Evolutionary conservation across 2,888 invertebrate species (phyloP).

Genomic region (Cactoblastis cactorum): DNA sequence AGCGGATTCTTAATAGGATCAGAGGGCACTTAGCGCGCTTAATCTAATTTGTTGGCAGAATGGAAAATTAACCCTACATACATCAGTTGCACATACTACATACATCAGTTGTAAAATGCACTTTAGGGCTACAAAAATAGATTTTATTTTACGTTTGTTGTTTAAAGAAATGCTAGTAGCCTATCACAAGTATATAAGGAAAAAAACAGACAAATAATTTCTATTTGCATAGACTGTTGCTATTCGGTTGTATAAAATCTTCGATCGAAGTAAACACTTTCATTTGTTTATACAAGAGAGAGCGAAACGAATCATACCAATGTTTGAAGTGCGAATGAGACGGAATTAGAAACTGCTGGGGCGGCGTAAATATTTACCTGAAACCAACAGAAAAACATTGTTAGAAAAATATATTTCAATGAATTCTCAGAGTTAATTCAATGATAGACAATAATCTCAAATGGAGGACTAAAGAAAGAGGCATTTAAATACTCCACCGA

Average conservation of each 20-base stretch:
- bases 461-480: no score
- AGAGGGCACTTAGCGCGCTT: conserved; percentile 35
- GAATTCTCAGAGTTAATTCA: no score
- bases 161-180: no score
- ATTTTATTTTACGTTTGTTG: not conserved
- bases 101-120: not conserved
- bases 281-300: not conserved
- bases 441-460: no score
- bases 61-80: conserved; percentile 14
- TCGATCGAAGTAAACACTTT: not conserved
- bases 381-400: conserved; percentile 23
- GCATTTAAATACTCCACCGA: no score
- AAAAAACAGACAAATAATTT: not conserved
- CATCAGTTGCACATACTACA: not conserved
- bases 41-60: conserved; percentile 37
- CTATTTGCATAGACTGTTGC: not conserved
- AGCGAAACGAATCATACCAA: conserved; percentile 11
- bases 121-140: not conserved
- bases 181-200: no score
- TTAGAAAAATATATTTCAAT: no score
- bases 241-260: not conserved
- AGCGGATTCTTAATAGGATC: conserved; percentile 37
- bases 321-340: not conserved
- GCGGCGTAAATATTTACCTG: conserved; percentile 27
- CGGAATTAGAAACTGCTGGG: not conserved